Evolutionary conservation across 2,797 vertebrate genomes (phyloP).

Genomic region (Buphagus erythrorhynchus): DNA sequence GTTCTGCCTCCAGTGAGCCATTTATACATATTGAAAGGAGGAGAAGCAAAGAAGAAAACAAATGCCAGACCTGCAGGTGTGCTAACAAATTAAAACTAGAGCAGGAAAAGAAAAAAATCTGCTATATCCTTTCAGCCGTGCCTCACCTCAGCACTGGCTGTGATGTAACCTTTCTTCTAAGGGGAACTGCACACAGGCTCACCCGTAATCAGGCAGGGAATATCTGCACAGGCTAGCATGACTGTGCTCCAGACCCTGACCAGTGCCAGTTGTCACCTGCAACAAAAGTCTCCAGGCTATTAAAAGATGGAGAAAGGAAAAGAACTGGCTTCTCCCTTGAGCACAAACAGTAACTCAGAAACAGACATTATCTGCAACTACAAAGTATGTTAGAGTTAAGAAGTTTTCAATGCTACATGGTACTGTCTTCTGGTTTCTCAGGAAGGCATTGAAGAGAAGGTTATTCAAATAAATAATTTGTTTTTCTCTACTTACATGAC

Average conservation of each 20-base stretch:
- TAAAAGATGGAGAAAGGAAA: neutral
- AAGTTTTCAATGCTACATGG: neutral
- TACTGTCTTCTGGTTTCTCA: neutral
- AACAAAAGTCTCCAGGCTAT: neutral
- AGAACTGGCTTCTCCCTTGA: neutral
- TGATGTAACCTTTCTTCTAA: neutral
- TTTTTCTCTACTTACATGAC: neutral
- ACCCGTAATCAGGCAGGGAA: fast-evolving
- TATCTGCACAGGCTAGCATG: neutral
- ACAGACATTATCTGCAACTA: neutral
- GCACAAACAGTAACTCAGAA: neutral
- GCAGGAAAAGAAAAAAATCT: neutral
- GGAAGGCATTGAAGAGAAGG: neutral
- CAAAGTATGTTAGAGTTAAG: neutral
- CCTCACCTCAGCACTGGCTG: neutral
- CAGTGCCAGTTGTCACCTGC: fast-evolving
- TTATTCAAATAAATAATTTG: neutral
- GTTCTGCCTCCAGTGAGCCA: constrained; percentile 5
- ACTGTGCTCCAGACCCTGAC: neutral
- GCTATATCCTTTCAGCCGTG: neutral
- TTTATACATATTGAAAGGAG: neutral
- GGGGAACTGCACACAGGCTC: neutral
- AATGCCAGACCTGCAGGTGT: constrained; percentile 46
- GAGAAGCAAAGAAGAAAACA: constrained; percentile 31
- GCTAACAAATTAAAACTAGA: constrained; percentile 29